Evolutionary conservation across 2,888 invertebrate genomes (phyloP).

Genomic region (Metellina segmentata): DNA sequence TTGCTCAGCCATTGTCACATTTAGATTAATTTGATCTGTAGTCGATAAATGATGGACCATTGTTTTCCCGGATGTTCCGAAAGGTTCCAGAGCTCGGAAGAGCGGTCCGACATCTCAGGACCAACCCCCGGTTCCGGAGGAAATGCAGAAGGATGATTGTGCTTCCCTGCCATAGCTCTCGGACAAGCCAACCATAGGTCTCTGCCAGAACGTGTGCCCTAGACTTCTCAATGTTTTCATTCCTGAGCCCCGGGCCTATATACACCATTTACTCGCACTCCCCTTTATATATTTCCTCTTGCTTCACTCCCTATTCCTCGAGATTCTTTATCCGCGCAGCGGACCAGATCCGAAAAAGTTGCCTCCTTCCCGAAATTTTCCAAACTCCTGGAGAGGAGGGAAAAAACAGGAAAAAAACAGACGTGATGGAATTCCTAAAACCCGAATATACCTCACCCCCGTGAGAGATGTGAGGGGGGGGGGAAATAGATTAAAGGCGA

Average conservation of each 20-base stretch:
- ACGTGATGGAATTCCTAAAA: slow-evolving; percentile 75
- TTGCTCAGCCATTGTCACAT: no score
- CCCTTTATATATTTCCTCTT: slow-evolving; percentile 10
- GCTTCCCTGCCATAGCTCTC: slow-evolving; percentile 60
- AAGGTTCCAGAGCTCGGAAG: neutral
- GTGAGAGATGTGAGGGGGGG: slow-evolving; percentile 20
- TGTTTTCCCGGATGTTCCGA: no score
- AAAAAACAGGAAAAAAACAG: slow-evolving; percentile 28
- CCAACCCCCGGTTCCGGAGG: slow-evolving; percentile 7
- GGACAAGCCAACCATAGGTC: slow-evolving; percentile 58
- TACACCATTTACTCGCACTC: slow-evolving; percentile 42
- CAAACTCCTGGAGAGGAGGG: neutral
- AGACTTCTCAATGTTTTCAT: slow-evolving; percentile 41
- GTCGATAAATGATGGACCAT: no score
- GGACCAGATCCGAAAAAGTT: slow-evolving; percentile 47
- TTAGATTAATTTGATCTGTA: no score
- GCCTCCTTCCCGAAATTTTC: slow-evolving; percentile 6
- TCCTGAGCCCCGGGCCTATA: slow-evolving; percentile 17
- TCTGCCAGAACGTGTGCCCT: slow-evolving; percentile 53
- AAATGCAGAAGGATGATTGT: slow-evolving; percentile 58
- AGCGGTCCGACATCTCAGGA: neutral
- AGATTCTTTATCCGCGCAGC: slow-evolving; percentile 46
- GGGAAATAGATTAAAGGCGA: slow-evolving; percentile 36
- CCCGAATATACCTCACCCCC: slow-evolving; percentile 57
- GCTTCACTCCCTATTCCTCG: slow-evolving; percentile 8